These are phyloP conservation scores for Tamandua tetradactyla DNA, from an alignment of 2,797 vertebrate genomes.

Conservation along the genomic window DNA sequence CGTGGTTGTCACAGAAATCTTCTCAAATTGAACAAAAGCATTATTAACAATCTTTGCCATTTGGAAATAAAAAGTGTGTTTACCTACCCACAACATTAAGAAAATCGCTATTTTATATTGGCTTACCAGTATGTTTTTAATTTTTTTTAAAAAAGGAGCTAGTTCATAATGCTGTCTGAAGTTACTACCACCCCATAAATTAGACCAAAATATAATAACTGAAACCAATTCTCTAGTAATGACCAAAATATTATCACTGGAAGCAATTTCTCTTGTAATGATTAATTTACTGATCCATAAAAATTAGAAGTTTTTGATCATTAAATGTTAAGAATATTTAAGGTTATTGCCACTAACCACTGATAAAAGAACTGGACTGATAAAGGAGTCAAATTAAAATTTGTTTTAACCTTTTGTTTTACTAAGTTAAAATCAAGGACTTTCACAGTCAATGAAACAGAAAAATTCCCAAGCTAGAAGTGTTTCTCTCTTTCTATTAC, in stretches of 20 bases:
- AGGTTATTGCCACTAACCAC: not conserved
- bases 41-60: constrained; percentile 60
- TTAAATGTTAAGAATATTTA: constrained; percentile 13
- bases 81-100: constrained; percentile 15
- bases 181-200: not conserved
- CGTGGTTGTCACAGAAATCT: constrained; percentile 49
- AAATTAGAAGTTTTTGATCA: constrained; percentile 11
- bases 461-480: constrained; percentile 1
- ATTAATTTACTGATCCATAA: constrained; percentile 24
- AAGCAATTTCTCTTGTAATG: constrained; percentile 14
- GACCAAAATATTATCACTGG: not conserved
- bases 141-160: not conserved
- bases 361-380: not conserved
- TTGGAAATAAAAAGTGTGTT: constrained; percentile 42
- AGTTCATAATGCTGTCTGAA: not conserved
- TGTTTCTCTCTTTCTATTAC: not conserved
- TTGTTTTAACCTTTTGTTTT: not conserved
- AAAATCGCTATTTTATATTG: constrained; percentile 54
- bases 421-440: not conserved
- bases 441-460: not conserved
- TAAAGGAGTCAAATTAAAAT: not conserved
- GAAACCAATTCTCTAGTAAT: not conserved
- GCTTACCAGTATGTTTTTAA: constrained; percentile 38
- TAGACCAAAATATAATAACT: constrained; percentile 12
- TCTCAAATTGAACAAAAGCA: constrained; percentile 55